phyloP scores from a whole-genome alignment of 2,888 invertebrate genomes.

The Drosophila siamana region DNA sequence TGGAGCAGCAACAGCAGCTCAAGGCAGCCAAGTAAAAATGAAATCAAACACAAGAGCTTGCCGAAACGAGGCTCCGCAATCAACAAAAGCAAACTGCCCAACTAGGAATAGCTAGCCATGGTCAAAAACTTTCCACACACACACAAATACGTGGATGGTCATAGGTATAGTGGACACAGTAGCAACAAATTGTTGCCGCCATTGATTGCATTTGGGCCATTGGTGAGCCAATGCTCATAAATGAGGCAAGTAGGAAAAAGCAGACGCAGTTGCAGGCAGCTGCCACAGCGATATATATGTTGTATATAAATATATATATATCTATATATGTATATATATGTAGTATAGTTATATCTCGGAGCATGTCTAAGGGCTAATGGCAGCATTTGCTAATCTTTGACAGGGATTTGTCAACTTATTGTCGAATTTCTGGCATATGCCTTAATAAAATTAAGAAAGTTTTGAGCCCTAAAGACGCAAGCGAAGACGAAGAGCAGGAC shows the following conservation, averaged over 20 bases:
- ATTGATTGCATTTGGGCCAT: slow-evolving; percentile 56
- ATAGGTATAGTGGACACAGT: not conserved
- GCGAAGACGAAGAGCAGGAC: slow-evolving; percentile 21
- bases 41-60: slow-evolving; percentile 56
- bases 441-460: slow-evolving; percentile 75
- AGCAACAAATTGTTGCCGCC: slow-evolving; percentile 15
- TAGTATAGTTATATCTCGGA: slow-evolving; percentile 3
- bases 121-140: not conserved
- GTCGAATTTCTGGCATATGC: slow-evolving; percentile 46
- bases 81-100: slow-evolving; percentile 53
- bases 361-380: slow-evolving; percentile 50
- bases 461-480: slow-evolving; percentile 36
- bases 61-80: slow-evolving; percentile 43
- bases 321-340: not conserved
- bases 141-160: not conserved
- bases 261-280: slow-evolving; percentile 13
- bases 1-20: slow-evolving; percentile 15
- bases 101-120: slow-evolving; percentile 29
- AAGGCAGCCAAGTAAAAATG: slow-evolving; percentile 52
- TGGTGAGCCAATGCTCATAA: slow-evolving; percentile 48
- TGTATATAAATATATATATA: slow-evolving; percentile 1
- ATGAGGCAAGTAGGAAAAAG: slow-evolving; percentile 3
- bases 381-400: slow-evolving; percentile 69
- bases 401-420: slow-evolving; percentile 59
- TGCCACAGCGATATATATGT: not conserved